Conservation (phyloP, 2,888 invertebrate genomes). For the Camponotus fellah region DNA sequence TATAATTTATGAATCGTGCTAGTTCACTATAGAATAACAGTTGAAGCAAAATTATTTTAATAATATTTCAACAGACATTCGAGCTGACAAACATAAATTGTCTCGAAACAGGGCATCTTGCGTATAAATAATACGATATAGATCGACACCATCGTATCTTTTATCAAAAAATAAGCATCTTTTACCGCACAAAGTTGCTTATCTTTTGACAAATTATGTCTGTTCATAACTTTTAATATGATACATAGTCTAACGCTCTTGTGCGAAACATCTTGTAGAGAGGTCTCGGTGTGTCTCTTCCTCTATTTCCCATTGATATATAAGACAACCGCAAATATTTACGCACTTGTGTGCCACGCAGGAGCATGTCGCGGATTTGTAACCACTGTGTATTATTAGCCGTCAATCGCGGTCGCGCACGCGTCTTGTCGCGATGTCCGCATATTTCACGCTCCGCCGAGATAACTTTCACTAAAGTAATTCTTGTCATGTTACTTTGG, state of each 20-base stretch:
- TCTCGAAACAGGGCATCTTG: neutral
- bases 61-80: neutral
- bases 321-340: slow-evolving; percentile 15
- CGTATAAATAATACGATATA: neutral
- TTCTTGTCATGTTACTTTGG: slow-evolving; percentile 32
- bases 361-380: slow-evolving; percentile 15
- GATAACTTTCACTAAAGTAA: slow-evolving; percentile 48
- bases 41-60: neutral
- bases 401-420: slow-evolving; percentile 20
- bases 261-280: neutral
- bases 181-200: neutral
- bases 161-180: neutral
- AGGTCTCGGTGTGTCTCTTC: neutral
- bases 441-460: slow-evolving; percentile 45
- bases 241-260: neutral
- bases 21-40: slow-evolving; percentile 32
- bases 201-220: neutral
- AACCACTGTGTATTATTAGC: slow-evolving; percentile 27
- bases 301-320: neutral
- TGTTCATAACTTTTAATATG: neutral
- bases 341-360: neutral
- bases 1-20: slow-evolving; percentile 13
- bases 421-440: slow-evolving; percentile 21
- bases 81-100: neutral
- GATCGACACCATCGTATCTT: neutral